A percentile compares a stretch with the other conserved stretches of the same genome.
Conservation (phyloP, 2,888 invertebrate species). For the Papilio gigon region DNA sequence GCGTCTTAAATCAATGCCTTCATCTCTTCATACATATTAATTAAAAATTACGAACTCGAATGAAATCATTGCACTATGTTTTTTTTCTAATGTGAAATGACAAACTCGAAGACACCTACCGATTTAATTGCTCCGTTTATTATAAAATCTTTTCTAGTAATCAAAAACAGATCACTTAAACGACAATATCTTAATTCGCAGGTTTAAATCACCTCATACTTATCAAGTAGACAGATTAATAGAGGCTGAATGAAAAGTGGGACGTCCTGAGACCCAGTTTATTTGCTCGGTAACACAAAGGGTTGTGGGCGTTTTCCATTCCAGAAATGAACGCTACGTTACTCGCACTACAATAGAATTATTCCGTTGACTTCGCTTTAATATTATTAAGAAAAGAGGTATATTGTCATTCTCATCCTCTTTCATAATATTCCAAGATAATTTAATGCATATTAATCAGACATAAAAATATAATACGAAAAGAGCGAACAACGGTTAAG, state of each 20-base stretch:
- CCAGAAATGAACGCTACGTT: conserved; percentile 24
- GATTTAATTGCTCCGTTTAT: neutral
- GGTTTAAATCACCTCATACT: conserved; percentile 10
- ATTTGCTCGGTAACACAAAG: conserved; percentile 28
- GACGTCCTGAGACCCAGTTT: neutral
- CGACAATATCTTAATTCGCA: neutral
- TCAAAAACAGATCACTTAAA: neutral
- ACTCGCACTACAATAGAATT: conserved; percentile 6
- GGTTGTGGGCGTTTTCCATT: conserved; percentile 30
- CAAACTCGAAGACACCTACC: too few relatives aligned
- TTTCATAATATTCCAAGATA: neutral
- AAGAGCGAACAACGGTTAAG: neutral
- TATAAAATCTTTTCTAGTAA: neutral
- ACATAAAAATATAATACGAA: neutral
- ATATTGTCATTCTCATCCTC: neutral
- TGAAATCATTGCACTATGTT: too few relatives aligned
- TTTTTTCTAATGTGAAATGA: too few relatives aligned
- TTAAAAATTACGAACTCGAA: too few relatives aligned
- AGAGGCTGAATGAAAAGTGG: neutral
- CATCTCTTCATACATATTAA: too few relatives aligned
- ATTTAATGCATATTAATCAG: neutral
- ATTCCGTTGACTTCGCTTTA: conserved; percentile 19
- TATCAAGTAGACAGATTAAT: conserved; percentile 24
- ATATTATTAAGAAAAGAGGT: neutral
- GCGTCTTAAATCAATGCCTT: too few relatives aligned